Conservation (phyloP, 2,888 invertebrate species). For the Metopia argyrocephala region DNA sequence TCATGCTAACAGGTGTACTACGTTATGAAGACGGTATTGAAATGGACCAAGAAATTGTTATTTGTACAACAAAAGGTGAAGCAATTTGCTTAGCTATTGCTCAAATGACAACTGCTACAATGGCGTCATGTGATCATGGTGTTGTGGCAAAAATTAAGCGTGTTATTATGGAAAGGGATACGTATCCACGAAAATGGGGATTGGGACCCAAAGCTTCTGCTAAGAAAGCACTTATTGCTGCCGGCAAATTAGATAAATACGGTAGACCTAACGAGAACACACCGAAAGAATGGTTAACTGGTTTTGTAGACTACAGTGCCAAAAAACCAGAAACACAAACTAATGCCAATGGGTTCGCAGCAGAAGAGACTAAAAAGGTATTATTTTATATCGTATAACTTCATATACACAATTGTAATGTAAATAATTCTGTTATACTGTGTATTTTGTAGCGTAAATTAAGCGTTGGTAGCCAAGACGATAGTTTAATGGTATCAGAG, state of each 20-base stretch:
- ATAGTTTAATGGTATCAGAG: constrained; percentile 66
- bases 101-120: constrained; percentile 98
- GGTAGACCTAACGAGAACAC: constrained; percentile 98
- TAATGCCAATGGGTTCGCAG: constrained; percentile 71
- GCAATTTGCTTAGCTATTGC: constrained; percentile 95
- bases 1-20: constrained; percentile 96
- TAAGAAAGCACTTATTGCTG: constrained; percentile 92
- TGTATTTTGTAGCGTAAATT: constrained; percentile 79
- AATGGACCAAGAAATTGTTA: constrained; percentile 97
- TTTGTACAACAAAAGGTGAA: constrained; percentile 98
- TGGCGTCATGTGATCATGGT: constrained; percentile 98
- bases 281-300: constrained; percentile 91
- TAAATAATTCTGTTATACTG: neutral
- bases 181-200: constrained; percentile 99
- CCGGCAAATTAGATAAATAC: constrained; percentile 95
- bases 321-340: constrained; percentile 68
- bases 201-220: constrained; percentile 94
- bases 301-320: constrained; percentile 83
- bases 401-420: constrained; percentile 39
- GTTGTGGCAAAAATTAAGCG: constrained; percentile 98
- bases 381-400: constrained; percentile 69
- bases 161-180: constrained; percentile 99
- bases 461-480: constrained; percentile 79
- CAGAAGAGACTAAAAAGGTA: constrained; percentile 74
- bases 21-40: constrained; percentile 99